These are phyloP conservation scores for Nanorana parkeri DNA, from an alignment of 2,113 vertebrate genomes.

Conservation along the genomic window DNA sequence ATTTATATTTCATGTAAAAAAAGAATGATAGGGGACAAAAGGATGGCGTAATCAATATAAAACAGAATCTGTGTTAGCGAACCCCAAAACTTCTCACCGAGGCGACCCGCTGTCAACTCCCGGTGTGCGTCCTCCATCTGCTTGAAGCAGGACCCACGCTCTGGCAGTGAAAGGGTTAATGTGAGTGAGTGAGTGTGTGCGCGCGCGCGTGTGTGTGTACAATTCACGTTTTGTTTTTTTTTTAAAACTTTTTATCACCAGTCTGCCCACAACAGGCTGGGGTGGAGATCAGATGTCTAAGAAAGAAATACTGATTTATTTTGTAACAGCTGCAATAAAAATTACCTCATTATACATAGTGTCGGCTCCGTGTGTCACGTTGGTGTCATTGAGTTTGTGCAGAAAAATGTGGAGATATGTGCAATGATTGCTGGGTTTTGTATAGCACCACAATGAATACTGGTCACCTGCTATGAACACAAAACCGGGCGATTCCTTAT, in stretches of 20 bases:
- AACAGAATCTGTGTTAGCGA: no score
- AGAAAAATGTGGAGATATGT: not conserved
- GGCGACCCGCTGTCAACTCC: no score
- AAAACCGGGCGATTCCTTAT: no score
- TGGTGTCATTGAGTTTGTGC: not conserved
- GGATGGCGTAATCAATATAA: no score
- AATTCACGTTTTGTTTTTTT: not conserved
- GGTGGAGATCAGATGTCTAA: slow-evolving; percentile 16
- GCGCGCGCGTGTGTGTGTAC: no score
- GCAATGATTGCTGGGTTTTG: not conserved
- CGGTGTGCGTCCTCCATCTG: not conserved
- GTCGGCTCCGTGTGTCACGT: not conserved
- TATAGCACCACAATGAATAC: not conserved
- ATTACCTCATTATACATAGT: slow-evolving; percentile 35
- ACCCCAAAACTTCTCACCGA: no score
- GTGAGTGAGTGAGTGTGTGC: no score
- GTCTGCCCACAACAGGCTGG: not conserved
- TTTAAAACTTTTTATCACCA: not conserved
- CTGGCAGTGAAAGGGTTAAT: slow-evolving; percentile 28
- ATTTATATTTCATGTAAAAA: no score
- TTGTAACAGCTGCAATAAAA: slow-evolving; percentile 48
- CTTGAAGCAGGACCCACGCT: not conserved
- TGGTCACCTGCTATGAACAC: no score
- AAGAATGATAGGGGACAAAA: no score
- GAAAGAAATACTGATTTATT: slow-evolving; percentile 25